These are phyloP conservation scores for Caenorhabditis sulstoni DNA, from an alignment of 2,888 invertebrate genomes.

Conservation along the genomic window DNA sequence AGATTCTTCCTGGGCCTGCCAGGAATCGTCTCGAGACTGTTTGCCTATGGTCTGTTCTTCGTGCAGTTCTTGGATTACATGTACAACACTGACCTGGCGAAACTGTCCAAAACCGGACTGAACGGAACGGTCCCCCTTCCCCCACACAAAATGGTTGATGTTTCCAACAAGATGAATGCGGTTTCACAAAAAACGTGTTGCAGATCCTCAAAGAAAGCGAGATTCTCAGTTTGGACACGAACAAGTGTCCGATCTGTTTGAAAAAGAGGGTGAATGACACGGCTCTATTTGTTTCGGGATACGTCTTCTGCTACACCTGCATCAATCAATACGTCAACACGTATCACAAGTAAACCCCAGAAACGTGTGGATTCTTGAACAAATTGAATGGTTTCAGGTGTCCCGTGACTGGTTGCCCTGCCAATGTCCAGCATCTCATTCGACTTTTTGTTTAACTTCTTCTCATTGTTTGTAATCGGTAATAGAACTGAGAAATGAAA, in stretches of 20 bases:
- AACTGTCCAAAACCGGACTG: constrained; percentile 46
- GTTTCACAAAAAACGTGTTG: not conserved
- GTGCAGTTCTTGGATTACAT: constrained; percentile 78
- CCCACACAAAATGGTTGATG: constrained; percentile 61
- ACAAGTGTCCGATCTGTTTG: constrained; percentile 79
- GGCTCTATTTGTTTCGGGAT: constrained; percentile 76
- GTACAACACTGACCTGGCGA: constrained; percentile 72
- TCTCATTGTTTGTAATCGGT: too few species aligned
- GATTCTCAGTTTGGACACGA: constrained; percentile 73
- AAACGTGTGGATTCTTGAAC: not conserved
- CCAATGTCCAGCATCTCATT: constrained; percentile 71
- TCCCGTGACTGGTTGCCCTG: constrained; percentile 78
- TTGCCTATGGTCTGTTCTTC: constrained; percentile 78
- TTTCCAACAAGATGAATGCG: not conserved
- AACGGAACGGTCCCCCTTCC: constrained; percentile 52
- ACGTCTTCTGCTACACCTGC: constrained; percentile 80
- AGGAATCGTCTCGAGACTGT: constrained; percentile 73
- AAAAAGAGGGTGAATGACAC: constrained; percentile 78
- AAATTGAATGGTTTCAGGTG: constrained; percentile 66
- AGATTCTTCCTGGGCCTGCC: constrained; percentile 74
- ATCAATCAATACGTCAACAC: constrained; percentile 76
- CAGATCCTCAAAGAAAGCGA: constrained; percentile 66
- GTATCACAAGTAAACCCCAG: constrained; percentile 65
- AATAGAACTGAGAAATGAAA: too few species aligned
- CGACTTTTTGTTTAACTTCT: constrained; percentile 69